Evolutionary conservation across 2,797 vertebrate genomes (phyloP).

Genomic region (Sebastes trivittatus): DNA sequence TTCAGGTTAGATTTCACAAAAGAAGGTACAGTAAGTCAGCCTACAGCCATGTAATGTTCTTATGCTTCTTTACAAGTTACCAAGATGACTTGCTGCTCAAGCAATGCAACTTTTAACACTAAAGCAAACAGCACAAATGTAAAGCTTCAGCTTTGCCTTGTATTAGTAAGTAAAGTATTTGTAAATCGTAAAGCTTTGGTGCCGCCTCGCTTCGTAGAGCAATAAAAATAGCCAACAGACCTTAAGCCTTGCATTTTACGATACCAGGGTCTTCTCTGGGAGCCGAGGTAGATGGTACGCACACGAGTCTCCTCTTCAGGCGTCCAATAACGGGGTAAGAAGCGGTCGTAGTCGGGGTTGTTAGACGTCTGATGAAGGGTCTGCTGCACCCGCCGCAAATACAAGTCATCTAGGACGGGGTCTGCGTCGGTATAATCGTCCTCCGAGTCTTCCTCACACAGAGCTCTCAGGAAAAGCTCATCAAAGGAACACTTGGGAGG

Average conservation of each 20-base stretch:
- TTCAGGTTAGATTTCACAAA: neutral
- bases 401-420: constrained; percentile 84
- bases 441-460: constrained; percentile 74
- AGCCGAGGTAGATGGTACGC: constrained; percentile 86
- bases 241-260: constrained; percentile 92
- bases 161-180: constrained; percentile 2
- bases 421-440: constrained; percentile 85
- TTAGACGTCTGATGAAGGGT: constrained; percentile 68
- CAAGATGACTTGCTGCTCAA: neutral
- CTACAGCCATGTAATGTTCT: neutral
- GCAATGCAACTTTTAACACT: neutral
- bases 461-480: constrained; percentile 73
- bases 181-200: neutral
- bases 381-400: constrained; percentile 68
- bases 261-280: constrained; percentile 92
- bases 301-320: constrained; percentile 87
- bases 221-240: constrained; percentile 79
- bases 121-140: neutral
- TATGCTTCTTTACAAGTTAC: neutral
- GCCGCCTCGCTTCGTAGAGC: neutral
- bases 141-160: constrained; percentile 6
- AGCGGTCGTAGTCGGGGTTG: constrained; percentile 83
- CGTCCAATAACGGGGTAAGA: constrained; percentile 89
- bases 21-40: neutral
- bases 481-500: constrained; percentile 22